Evolutionary conservation across 2,113 vertebrate genomes (phyloP).

Genomic region (Shinisaurus crocodilurus): DNA sequence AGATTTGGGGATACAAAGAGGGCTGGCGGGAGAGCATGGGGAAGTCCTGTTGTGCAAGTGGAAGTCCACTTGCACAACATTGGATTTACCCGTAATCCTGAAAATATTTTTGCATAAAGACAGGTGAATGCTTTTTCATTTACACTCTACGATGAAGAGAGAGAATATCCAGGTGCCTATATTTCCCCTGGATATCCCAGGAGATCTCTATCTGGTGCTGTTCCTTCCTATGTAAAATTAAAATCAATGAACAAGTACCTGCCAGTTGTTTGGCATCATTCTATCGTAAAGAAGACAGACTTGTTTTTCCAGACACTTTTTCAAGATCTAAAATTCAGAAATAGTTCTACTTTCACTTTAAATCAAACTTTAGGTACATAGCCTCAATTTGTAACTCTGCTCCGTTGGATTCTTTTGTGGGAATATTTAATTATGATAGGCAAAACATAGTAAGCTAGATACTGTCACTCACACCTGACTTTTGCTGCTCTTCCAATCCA

Average conservation of each 20-base stretch:
- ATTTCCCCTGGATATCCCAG: constrained; percentile 64
- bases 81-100: constrained; percentile 18
- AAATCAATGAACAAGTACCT: constrained; percentile 68
- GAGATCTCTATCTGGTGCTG: constrained; percentile 67
- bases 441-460: constrained; percentile 9
- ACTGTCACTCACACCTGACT: constrained; percentile 19
- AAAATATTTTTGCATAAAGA: constrained; percentile 58
- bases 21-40: no score
- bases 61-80: no score
- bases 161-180: constrained; percentile 57
- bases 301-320: constrained; percentile 75
- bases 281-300: constrained; percentile 72
- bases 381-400: neutral
- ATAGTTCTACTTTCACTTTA: constrained; percentile 68
- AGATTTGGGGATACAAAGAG: no score
- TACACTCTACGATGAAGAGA: constrained; percentile 56
- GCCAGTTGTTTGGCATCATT: constrained; percentile 72
- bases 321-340: constrained; percentile 67
- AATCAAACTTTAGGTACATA: constrained; percentile 44
- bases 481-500: neutral
- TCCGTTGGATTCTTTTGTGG: constrained; percentile 26
- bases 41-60: no score
- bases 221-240: constrained; percentile 74
- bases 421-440: constrained; percentile 40
- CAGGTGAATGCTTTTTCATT: constrained; percentile 42